Conservation (phyloP, 2,113 vertebrate species). For the Channa argus region DNA sequence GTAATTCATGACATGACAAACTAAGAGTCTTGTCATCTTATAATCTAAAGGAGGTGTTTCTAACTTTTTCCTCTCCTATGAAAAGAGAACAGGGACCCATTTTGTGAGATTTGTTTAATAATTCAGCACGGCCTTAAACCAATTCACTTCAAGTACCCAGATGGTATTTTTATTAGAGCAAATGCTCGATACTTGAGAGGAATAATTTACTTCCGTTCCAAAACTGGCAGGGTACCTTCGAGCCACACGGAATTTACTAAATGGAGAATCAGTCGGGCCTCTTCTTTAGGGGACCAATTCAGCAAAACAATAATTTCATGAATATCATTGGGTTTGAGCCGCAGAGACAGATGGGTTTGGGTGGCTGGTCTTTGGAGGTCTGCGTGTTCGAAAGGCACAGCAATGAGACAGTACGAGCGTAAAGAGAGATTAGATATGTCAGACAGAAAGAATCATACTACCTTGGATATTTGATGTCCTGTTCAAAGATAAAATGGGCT, state of each 20-base stretch:
- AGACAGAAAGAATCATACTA: neutral
- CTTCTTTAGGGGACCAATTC: constrained; percentile 45
- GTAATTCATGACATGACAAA: constrained; percentile 18
- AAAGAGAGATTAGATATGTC: constrained; percentile 10
- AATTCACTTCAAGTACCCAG: constrained; percentile 76
- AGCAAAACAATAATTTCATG: constrained; percentile 64
- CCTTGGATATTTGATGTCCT: neutral
- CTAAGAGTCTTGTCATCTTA: constrained; percentile 10
- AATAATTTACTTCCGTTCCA: constrained; percentile 66
- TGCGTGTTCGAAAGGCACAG: constrained; percentile 1
- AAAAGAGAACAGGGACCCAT: constrained; percentile 62
- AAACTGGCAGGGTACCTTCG: constrained; percentile 58
- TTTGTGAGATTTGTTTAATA: constrained; percentile 77
- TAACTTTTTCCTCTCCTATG: constrained; percentile 17
- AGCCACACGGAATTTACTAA: constrained; percentile 48
- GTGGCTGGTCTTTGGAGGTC: neutral
- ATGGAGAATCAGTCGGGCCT: constrained; percentile 38
- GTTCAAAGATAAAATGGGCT: constrained; percentile 1
- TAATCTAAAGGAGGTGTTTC: constrained; percentile 22
- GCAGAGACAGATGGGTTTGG: neutral
- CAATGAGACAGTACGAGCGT: neutral
- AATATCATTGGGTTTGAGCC: constrained; percentile 49
- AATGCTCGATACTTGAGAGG: constrained; percentile 71
- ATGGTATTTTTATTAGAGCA: constrained; percentile 79
- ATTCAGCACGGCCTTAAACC: constrained; percentile 76